phyloP scores from a whole-genome alignment of 2,888 invertebrate genomes.

The Phania funesta region DNA sequence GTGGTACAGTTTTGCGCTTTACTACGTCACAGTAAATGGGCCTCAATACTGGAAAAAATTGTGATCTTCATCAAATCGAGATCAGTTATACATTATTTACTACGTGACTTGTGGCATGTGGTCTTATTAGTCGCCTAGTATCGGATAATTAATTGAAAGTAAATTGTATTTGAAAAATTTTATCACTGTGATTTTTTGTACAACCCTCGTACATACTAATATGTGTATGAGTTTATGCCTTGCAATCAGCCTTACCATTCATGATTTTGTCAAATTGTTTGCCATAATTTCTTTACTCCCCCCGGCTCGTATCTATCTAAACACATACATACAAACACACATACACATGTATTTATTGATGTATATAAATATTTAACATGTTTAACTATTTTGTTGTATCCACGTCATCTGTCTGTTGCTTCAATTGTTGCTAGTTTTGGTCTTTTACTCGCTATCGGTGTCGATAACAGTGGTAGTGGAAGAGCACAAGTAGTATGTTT shows the following conservation, averaged over 20 bases:
- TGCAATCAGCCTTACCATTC: slow-evolving; percentile 23
- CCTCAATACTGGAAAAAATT: too few relatives aligned
- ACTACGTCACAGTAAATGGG: too few relatives aligned
- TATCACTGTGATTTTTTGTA: background rate
- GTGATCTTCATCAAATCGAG: too few relatives aligned
- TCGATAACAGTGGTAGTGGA: slow-evolving; percentile 30
- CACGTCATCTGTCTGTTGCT: slow-evolving; percentile 35
- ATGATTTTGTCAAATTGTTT: slow-evolving; percentile 15
- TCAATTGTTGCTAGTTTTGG: slow-evolving; percentile 43
- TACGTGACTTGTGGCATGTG: too few relatives aligned
- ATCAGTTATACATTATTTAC: too few relatives aligned
- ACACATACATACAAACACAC: background rate
- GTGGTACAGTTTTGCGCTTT: too few relatives aligned
- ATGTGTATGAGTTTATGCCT: background rate
- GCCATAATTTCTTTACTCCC: slow-evolving; percentile 8
- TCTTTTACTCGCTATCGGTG: background rate
- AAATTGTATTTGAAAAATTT: background rate
- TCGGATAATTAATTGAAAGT: too few relatives aligned
- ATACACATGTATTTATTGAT: background rate
- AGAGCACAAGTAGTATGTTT: background rate
- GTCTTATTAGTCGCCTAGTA: too few relatives aligned
- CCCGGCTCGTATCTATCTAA: background rate
- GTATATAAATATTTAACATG: background rate
- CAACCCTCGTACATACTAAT: background rate
- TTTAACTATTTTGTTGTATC: slow-evolving; percentile 1